Conservation (phyloP, 1,140 invertebrate genomes). For the Eurosta solidaginis region DNA sequence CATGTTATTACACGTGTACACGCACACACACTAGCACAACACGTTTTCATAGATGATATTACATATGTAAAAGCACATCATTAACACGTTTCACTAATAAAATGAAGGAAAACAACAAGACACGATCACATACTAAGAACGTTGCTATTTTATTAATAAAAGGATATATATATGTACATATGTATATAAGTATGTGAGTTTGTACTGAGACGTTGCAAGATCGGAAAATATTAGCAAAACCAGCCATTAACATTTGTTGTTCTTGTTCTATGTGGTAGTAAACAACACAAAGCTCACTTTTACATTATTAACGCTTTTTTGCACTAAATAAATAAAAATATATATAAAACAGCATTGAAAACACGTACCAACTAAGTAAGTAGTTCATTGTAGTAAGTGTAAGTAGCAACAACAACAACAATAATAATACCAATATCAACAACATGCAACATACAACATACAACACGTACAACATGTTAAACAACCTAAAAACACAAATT, state of each 20-base stretch:
- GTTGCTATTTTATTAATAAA: not conserved
- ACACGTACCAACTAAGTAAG: constrained; percentile 2
- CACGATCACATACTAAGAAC: not conserved
- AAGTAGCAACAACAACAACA: constrained; percentile 32
- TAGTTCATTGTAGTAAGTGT: too few relatives aligned
- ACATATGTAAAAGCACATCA: not conserved
- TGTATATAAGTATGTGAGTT: too few relatives aligned
- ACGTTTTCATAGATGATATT: not conserved
- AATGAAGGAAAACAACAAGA: not conserved
- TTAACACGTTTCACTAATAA: not conserved
- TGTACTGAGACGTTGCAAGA: not conserved
- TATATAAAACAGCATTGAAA: not conserved
- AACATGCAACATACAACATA: constrained; percentile 29
- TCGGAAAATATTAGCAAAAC: constrained; percentile 4
- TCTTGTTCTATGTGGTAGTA: too few relatives aligned
- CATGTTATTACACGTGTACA: not conserved
- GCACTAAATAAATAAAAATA: not conserved
- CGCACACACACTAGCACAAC: too few relatives aligned
- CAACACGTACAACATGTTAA: constrained; percentile 40
- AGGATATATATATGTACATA: too few relatives aligned
- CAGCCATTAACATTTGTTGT: not conserved
- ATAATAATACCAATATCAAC: not conserved
- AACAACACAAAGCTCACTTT: not conserved
- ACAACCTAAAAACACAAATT: constrained; percentile 39
- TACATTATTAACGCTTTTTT: not conserved